Conservation (phyloP, 2,797 vertebrate species). For the Microchirus variegatus region DNA sequence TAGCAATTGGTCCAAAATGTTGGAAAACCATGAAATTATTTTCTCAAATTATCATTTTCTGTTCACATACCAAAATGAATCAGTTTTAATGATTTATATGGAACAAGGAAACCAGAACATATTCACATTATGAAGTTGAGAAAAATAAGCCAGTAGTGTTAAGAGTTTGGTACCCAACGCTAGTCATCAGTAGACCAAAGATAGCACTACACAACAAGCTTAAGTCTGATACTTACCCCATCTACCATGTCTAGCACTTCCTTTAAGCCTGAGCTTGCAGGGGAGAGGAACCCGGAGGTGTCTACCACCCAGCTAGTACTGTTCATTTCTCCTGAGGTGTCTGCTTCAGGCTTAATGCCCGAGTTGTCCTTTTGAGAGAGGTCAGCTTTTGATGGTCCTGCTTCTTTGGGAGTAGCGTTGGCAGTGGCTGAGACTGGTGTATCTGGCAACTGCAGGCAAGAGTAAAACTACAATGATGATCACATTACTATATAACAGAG, state of each 20-base stretch:
- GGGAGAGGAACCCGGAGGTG: constrained; percentile 87
- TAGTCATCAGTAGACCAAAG: neutral
- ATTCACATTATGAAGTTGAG: no score
- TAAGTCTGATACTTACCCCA: constrained; percentile 79
- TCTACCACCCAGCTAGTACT: constrained; percentile 90
- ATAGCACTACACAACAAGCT: neutral
- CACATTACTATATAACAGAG: neutral
- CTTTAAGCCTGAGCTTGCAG: constrained; percentile 83
- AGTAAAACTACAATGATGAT: neutral
- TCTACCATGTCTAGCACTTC: constrained; percentile 97
- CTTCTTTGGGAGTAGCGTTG: constrained; percentile 31
- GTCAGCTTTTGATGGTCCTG: constrained; percentile 17
- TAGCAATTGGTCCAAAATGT: no score
- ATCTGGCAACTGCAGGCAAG: constrained; percentile 48
- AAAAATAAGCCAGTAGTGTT: no score
- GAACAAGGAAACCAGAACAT: no score
- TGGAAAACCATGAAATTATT: no score
- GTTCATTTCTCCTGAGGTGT: constrained; percentile 62
- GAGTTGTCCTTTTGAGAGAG: constrained; percentile 60
- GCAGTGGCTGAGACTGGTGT: neutral
- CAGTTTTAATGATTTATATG: no score
- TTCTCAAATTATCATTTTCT: no score
- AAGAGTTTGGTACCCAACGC: neutral
- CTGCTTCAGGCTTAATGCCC: constrained; percentile 62
- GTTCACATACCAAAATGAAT: no score